Evolutionary conservation across 1,140 invertebrate species (phyloP).

Genomic region (Globodera rostochiensis): DNA sequence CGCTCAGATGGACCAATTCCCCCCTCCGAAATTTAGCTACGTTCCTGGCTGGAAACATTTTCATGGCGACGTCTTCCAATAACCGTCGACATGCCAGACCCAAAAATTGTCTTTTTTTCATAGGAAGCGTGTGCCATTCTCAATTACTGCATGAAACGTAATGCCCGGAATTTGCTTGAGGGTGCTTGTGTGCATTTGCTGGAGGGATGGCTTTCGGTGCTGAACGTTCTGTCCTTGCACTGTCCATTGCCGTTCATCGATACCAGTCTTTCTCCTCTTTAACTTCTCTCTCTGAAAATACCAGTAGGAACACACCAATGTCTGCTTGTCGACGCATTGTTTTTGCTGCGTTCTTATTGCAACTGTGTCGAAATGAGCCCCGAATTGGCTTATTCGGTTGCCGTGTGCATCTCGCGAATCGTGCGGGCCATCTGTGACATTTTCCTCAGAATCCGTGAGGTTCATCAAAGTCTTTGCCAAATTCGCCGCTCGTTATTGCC

Average conservation of each 20-base stretch:
- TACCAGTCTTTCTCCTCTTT: slow-evolving; percentile 13
- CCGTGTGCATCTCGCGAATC: slow-evolving; percentile 36
- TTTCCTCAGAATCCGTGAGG: slow-evolving; percentile 1
- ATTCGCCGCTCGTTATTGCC: slow-evolving; percentile 9
- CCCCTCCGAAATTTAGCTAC: no score
- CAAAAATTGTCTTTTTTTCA: slow-evolving; percentile 6
- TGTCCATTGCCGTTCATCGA: slow-evolving; percentile 41
- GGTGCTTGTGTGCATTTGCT: slow-evolving; percentile 45
- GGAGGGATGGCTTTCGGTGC: slow-evolving; percentile 41
- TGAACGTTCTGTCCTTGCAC: slow-evolving; percentile 41
- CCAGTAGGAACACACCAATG: slow-evolving; percentile 22
- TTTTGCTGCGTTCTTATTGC: slow-evolving; percentile 37
- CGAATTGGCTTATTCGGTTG: slow-evolving; percentile 32
- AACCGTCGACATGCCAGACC: no score
- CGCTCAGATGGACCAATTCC: no score
- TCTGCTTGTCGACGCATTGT: slow-evolving; percentile 38
- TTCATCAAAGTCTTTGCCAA: not conserved
- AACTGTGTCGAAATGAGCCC: slow-evolving; percentile 33
- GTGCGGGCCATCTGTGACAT: slow-evolving; percentile 33
- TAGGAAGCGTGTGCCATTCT: slow-evolving; percentile 38
- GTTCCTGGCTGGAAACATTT: no score
- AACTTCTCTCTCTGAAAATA: slow-evolving; percentile 1
- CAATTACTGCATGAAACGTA: slow-evolving; percentile 31
- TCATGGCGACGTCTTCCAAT: no score
- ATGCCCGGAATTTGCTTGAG: slow-evolving; percentile 44